Conservation (phyloP, 2,888 invertebrate genomes). For the Sesamia inferens region DNA sequence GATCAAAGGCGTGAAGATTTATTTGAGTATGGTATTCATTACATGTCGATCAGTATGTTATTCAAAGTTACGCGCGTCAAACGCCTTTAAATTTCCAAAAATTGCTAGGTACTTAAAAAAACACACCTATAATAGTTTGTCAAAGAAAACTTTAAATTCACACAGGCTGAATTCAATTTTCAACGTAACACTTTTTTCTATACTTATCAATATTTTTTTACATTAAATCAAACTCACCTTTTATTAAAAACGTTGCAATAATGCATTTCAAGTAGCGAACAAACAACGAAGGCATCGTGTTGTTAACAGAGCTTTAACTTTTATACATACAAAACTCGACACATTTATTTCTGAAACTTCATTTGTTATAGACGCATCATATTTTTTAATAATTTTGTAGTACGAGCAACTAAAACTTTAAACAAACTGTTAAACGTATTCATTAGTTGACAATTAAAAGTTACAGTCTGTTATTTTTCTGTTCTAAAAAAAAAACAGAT, state of each 20-base stretch:
- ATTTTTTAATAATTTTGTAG: not conserved
- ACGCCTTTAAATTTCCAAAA: not conserved
- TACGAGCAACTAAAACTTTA: conserved; percentile 1
- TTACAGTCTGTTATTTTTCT: conserved; percentile 25
- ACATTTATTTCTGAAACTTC: conserved; percentile 51
- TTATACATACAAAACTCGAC: conserved; percentile 52
- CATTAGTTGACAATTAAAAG: conserved; percentile 18
- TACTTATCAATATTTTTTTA: not conserved
- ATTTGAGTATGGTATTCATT: conserved; percentile 22
- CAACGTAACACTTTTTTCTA: not conserved
- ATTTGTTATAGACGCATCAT: conserved; percentile 4
- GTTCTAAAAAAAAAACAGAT: conserved; percentile 10
- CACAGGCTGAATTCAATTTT: not conserved
- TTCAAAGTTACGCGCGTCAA: not conserved
- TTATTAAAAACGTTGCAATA: conserved; percentile 74
- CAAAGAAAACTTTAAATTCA: not conserved
- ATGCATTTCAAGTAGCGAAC: conserved; percentile 77
- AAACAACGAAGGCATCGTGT: conserved; percentile 70
- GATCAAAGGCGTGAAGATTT: conserved; percentile 1
- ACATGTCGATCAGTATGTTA: not conserved
- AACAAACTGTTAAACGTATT: conserved; percentile 20
- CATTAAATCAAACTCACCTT: conserved; percentile 74
- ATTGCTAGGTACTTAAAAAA: not conserved
- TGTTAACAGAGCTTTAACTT: conserved; percentile 57
- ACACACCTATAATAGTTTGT: not conserved